A percentile compares a stretch with the other conserved stretches of the same genome.
Conservation (phyloP, 2,888 invertebrate genomes). For the Watsonalla binaria region DNA sequence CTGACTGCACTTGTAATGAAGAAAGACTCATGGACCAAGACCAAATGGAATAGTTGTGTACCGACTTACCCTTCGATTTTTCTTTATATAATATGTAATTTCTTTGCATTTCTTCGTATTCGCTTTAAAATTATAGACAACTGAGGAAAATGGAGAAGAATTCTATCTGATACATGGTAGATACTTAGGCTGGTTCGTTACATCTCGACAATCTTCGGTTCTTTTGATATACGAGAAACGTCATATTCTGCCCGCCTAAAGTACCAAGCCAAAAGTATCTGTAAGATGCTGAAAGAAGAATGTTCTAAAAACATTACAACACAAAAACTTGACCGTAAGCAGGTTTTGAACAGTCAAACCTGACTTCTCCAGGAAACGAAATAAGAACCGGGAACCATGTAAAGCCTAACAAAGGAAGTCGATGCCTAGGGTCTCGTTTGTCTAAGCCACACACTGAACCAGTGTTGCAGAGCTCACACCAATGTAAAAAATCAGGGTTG, state of each 20-base stretch:
- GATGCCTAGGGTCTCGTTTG: conserved; percentile 1
- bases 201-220: too few relatives aligned
- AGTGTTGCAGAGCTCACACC: not conserved
- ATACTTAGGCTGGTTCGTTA: too few relatives aligned
- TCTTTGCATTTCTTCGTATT: conserved; percentile 7
- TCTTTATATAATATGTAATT: conserved; percentile 18
- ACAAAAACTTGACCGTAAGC: too few relatives aligned
- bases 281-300: too few relatives aligned
- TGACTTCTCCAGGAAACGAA: not conserved
- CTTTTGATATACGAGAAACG: too few relatives aligned
- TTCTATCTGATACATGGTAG: too few relatives aligned
- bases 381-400: not conserved
- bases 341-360: not conserved
- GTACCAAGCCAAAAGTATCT: too few relatives aligned
- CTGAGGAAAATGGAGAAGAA: too few relatives aligned
- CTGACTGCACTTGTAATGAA: conserved; percentile 28
- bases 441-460: conserved; percentile 2
- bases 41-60: conserved; percentile 48
- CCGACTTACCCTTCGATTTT: conserved; percentile 19
- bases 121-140: too few relatives aligned
- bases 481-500: not conserved
- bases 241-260: too few relatives aligned
- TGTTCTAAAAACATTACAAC: too few relatives aligned
- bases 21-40: conserved; percentile 26
- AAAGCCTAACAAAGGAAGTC: not conserved